Conservation (phyloP, 2,888 invertebrate species). For the Epiblema foenella region DNA sequence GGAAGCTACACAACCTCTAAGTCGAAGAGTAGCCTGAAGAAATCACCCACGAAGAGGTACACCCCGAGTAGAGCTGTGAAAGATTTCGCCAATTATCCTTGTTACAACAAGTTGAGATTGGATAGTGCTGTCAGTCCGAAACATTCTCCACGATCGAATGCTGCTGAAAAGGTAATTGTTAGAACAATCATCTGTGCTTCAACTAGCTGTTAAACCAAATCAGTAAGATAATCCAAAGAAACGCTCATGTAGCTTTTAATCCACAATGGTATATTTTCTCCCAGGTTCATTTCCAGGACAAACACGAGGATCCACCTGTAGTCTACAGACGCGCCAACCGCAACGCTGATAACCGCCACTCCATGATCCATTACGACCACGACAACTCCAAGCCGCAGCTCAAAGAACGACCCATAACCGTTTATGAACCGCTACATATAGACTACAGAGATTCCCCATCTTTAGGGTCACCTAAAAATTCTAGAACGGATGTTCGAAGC, state of each 20-base stretch:
- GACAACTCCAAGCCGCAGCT: constrained; percentile 72
- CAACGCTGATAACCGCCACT: constrained; percentile 76
- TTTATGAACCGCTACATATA: constrained; percentile 77
- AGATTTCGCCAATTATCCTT: constrained; percentile 69
- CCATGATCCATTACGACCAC: constrained; percentile 83
- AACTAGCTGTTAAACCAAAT: neutral
- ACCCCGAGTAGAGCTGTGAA: constrained; percentile 67
- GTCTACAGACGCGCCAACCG: constrained; percentile 74
- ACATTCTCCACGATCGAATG: constrained; percentile 69
- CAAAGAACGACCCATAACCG: constrained; percentile 76
- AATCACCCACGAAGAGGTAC: constrained; percentile 74
- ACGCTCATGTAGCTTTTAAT: constrained; percentile 12
- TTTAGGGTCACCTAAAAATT: constrained; percentile 75
- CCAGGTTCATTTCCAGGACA: constrained; percentile 80
- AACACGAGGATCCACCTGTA: constrained; percentile 64
- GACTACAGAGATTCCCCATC: constrained; percentile 77
- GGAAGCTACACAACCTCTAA: constrained; percentile 74
- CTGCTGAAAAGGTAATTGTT: constrained; percentile 69
- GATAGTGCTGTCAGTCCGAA: constrained; percentile 82
- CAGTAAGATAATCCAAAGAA: neutral
- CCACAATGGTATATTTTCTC: constrained; percentile 41
- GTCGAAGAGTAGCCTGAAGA: constrained; percentile 78
- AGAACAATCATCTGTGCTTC: neutral
- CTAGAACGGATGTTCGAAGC: constrained; percentile 72
- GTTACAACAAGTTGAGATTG: constrained; percentile 79